Evolutionary conservation across 2,797 vertebrate species (phyloP).

Genomic region (Leptoclinus maculatus): DNA sequence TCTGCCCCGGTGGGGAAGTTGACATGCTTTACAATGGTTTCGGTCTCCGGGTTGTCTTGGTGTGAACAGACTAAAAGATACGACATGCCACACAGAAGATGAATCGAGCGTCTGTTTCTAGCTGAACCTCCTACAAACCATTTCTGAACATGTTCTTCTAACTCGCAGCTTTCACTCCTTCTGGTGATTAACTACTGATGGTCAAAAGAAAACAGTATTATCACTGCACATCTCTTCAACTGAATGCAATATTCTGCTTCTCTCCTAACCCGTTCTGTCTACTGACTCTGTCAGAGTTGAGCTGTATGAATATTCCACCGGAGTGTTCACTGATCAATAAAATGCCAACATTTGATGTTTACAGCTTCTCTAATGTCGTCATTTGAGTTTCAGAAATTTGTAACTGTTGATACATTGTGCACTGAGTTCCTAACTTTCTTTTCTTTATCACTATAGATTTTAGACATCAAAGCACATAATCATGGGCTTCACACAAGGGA

Average conservation of each 20-base stretch:
- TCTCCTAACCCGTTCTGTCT: not conserved
- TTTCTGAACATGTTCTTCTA: not conserved
- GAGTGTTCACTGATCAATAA: constrained; percentile 21
- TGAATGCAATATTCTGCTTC: not conserved
- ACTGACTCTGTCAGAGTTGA: not conserved
- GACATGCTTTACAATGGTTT: not conserved
- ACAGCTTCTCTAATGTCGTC: not conserved
- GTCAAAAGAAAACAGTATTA: too few species aligned
- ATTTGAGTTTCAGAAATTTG: not conserved
- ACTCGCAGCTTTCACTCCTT: not conserved
- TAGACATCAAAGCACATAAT: too few species aligned
- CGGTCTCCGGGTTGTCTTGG: not conserved
- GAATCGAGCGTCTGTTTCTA: not conserved
- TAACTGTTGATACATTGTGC: not conserved
- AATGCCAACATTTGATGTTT: constrained; percentile 34
- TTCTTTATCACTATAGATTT: too few species aligned
- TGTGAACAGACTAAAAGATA: constrained; percentile 28
- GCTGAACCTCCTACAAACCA: not conserved
- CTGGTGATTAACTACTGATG: too few species aligned
- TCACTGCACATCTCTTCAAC: too few species aligned
- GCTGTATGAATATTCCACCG: not conserved
- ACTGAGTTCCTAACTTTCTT: too few species aligned
- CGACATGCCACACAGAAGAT: not conserved
- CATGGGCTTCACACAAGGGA: not conserved
- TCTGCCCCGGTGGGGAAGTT: rapidly evolving